phyloP scores from a whole-genome alignment of 2,797 vertebrate genomes.

The Dryobates pubescens region DNA sequence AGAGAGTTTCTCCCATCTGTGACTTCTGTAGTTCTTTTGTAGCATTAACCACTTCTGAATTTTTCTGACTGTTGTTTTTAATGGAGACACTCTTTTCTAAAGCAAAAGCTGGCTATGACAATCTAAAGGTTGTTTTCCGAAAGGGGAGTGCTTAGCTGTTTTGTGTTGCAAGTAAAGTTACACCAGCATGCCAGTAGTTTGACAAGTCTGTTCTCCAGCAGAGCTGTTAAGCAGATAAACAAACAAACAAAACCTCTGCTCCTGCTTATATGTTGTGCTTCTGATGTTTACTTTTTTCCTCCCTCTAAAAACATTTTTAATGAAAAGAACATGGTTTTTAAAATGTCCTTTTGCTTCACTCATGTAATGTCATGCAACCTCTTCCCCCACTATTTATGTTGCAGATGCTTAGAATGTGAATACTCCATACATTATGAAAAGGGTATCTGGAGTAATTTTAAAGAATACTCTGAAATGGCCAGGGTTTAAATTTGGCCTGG shows the following conservation, averaged over 20 bases:
- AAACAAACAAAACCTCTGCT: slow-evolving; percentile 44
- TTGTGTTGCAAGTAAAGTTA: not conserved
- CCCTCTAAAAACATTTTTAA: slow-evolving; percentile 22
- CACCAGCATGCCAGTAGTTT: slow-evolving; percentile 7
- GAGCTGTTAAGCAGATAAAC: slow-evolving; percentile 42
- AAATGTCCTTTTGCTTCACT: slow-evolving; percentile 23
- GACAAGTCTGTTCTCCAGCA: slow-evolving; percentile 44
- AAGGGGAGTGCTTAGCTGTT: slow-evolving; percentile 8
- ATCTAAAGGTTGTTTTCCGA: not conserved
- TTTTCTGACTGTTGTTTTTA: not conserved
- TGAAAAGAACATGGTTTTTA: slow-evolving; percentile 31
- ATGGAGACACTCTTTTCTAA: not conserved
- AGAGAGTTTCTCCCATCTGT: not conserved
- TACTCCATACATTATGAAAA: not conserved
- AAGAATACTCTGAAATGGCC: slow-evolving; percentile 35
- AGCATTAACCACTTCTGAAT: not conserved
- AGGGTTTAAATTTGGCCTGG: slow-evolving; percentile 67
- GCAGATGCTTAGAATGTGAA: not conserved
- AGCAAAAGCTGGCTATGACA: not conserved
- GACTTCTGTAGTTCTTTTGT: not conserved
- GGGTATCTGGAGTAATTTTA: slow-evolving; percentile 33
- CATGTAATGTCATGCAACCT: not conserved
- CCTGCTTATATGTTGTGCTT: not conserved
- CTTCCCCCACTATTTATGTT: not conserved
- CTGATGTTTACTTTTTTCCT: not conserved